phyloP scores from a whole-genome alignment of 2,113 vertebrate species.

The Sturnus vulgaris region DNA sequence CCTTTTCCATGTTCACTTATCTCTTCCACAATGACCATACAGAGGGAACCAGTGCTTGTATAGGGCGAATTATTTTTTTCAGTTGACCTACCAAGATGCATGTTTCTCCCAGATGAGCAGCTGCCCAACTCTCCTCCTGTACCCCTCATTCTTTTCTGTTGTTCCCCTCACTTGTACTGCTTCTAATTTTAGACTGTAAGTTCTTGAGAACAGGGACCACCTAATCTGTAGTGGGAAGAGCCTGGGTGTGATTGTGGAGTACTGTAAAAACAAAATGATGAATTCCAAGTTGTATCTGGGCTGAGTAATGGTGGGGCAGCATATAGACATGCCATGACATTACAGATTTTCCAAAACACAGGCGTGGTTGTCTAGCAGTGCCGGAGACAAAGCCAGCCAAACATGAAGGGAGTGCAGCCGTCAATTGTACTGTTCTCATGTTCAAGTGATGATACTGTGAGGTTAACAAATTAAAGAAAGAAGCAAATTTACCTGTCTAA shows the following conservation, averaged over 20 bases:
- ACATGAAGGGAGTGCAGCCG: background rate
- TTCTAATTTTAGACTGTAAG: slow-evolving; percentile 45
- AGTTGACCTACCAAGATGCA: background rate
- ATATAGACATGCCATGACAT: background rate
- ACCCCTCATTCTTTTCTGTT: background rate
- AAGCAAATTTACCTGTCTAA: slow-evolving; percentile 15
- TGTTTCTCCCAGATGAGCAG: background rate
- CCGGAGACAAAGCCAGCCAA: background rate
- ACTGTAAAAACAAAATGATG: background rate
- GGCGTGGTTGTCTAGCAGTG: background rate
- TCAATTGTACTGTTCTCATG: background rate
- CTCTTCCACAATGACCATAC: background rate
- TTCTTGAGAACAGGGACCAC: slow-evolving; percentile 42
- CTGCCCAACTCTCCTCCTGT: background rate
- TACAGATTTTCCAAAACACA: background rate
- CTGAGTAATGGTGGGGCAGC: background rate
- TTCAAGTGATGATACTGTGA: background rate
- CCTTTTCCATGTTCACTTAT: background rate
- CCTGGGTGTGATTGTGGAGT: background rate
- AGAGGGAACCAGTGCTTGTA: background rate
- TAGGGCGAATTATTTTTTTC: background rate
- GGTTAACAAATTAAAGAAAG: background rate
- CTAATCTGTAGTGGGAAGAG: background rate
- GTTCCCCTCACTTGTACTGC: background rate
- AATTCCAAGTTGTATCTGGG: background rate